These are phyloP conservation scores for Sander vitreus DNA, from an alignment of 2,113 vertebrate species.

Conservation along the genomic window DNA sequence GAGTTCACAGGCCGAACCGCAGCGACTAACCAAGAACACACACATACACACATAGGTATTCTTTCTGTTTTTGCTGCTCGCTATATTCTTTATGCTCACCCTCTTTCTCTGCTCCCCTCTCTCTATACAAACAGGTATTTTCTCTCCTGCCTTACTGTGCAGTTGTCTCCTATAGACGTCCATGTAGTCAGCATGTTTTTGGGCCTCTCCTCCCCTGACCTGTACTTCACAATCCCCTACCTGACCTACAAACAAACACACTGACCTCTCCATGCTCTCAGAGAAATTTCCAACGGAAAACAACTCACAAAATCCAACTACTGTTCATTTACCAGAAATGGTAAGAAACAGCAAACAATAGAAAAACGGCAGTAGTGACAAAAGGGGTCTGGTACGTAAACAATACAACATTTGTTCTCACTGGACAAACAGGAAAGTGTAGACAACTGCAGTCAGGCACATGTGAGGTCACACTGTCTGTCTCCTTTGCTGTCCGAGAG, in stretches of 20 bases:
- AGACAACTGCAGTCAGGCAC: slow-evolving; percentile 52
- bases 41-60: slow-evolving; percentile 23
- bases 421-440: slow-evolving; percentile 66
- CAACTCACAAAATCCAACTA: slow-evolving; percentile 23
- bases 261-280: slow-evolving; percentile 69
- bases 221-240: slow-evolving; percentile 53
- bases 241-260: slow-evolving; percentile 78
- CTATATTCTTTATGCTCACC: slow-evolving; percentile 24
- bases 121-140: slow-evolving; percentile 42
- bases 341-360: slow-evolving; percentile 38
- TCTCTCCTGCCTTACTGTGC: slow-evolving; percentile 45
- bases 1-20: slow-evolving; percentile 86
- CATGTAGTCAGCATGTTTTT: slow-evolving; percentile 68
- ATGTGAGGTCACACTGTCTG: slow-evolving; percentile 65
- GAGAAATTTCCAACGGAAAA: slow-evolving; percentile 74
- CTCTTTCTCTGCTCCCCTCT: slow-evolving; percentile 22
- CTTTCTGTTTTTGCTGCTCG: slow-evolving; percentile 26
- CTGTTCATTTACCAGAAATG: slow-evolving; percentile 60
- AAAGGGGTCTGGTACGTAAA: slow-evolving; percentile 57
- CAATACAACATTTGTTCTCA: slow-evolving; percentile 64
- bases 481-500: slow-evolving; percentile 37
- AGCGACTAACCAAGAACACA: slow-evolving; percentile 39
- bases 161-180: slow-evolving; percentile 51
- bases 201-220: slow-evolving; percentile 38
- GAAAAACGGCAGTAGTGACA: slow-evolving; percentile 38